These are phyloP conservation scores for Tyto alba DNA, from an alignment of 2,113 vertebrate genomes.

Conservation along the genomic window DNA sequence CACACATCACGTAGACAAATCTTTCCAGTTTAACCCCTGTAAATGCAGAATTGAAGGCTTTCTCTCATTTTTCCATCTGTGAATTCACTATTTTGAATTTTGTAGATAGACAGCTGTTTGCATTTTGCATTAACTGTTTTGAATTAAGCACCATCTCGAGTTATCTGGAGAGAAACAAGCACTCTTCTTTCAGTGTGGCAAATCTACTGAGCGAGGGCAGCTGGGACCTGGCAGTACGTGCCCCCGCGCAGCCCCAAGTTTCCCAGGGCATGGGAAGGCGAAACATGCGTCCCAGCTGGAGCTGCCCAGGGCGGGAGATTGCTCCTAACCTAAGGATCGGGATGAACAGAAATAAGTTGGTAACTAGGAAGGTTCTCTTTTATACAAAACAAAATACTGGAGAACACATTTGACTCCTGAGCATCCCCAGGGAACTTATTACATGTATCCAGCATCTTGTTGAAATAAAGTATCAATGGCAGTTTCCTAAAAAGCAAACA, in stretches of 20 bases:
- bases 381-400: background rate
- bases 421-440: background rate
- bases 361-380: background rate
- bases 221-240: background rate
- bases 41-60: background rate
- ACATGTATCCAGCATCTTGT: background rate
- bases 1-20: background rate
- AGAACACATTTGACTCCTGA: background rate
- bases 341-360: background rate
- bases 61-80: background rate
- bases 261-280: background rate
- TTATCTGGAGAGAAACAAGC: background rate
- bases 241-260: background rate
- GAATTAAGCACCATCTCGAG: background rate
- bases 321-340: background rate
- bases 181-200: background rate
- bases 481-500: background rate
- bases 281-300: background rate
- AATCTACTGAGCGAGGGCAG: background rate
- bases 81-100: background rate
- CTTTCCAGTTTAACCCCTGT: background rate
- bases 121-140: background rate
- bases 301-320: background rate
- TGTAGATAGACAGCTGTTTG: background rate
- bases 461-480: background rate